Percentiles rank a stretch among this genome's conserved stretches.
These are phyloP conservation scores for Auanema freiburgensis DNA, from an alignment of 2,888 invertebrate genomes.

Conservation along the genomic window DNA sequence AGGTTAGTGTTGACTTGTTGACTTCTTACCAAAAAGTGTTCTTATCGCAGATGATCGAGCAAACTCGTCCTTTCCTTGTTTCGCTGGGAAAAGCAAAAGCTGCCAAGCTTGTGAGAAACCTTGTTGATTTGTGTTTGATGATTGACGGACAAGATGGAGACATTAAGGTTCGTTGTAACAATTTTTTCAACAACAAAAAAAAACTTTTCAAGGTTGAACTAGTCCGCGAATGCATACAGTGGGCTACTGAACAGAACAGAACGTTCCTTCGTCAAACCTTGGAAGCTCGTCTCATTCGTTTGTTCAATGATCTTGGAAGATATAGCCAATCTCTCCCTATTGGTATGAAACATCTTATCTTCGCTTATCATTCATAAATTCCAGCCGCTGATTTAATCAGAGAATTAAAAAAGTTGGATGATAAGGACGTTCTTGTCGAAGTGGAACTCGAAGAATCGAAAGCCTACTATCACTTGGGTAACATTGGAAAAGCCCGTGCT, in stretches of 20 bases:
- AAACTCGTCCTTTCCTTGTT: slow-evolving; percentile 87
- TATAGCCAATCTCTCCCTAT: slow-evolving; percentile 64
- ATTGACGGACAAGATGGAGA: slow-evolving; percentile 91
- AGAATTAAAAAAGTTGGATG: slow-evolving; percentile 96
- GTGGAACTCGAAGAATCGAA: slow-evolving; percentile 97
- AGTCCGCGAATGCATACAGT: slow-evolving; percentile 90
- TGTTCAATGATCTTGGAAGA: slow-evolving; percentile 73
- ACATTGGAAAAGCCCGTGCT: slow-evolving; percentile 82
- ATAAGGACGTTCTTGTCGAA: slow-evolving; percentile 96
- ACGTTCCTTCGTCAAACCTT: slow-evolving; percentile 94
- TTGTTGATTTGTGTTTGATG: slow-evolving; percentile 95
- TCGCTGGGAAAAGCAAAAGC: slow-evolving; percentile 98
- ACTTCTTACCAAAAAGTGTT: not conserved
- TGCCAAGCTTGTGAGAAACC: slow-evolving; percentile 90
- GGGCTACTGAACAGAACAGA: slow-evolving; percentile 96
- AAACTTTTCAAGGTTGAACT: slow-evolving; percentile 66
- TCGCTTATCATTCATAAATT: slow-evolving; percentile 9
- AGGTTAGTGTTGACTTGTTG: slow-evolving; percentile 20
- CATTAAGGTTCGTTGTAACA: slow-evolving; percentile 43
- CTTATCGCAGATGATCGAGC: slow-evolving; percentile 39
- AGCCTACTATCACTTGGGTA: slow-evolving; percentile 94
- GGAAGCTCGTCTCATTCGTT: slow-evolving; percentile 88
- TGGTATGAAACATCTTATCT: slow-evolving; percentile 58
- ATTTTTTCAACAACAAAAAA: not conserved
- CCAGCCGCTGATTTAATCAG: slow-evolving; percentile 75